Conservation (phyloP, 2,113 vertebrate genomes). For the Mesitornis unicolor region DNA sequence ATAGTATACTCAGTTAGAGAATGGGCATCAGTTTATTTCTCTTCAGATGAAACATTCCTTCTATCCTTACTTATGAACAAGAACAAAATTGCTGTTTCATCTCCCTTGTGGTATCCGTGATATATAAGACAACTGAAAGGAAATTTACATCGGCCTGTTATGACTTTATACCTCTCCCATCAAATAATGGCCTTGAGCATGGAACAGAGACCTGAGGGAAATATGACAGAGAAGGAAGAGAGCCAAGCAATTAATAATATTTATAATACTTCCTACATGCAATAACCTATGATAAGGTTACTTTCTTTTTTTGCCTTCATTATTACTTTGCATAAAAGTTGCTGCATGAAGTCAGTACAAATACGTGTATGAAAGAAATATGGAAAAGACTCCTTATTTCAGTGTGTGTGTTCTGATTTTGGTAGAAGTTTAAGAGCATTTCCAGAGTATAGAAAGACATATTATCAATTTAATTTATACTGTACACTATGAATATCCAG, state of each 20-base stretch:
- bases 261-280: constrained; percentile 49
- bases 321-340: not conserved
- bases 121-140: constrained; percentile 59
- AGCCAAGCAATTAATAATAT: constrained; percentile 65
- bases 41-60: not conserved
- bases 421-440: not conserved
- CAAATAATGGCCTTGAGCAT: constrained; percentile 56
- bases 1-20: not conserved
- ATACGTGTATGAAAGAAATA: not conserved
- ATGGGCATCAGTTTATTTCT: not conserved
- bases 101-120: constrained; percentile 14
- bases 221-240: constrained; percentile 54
- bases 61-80: not conserved
- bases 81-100: constrained; percentile 54
- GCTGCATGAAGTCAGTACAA: not conserved
- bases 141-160: constrained; percentile 66
- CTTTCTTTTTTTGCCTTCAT: not conserved
- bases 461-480: not conserved
- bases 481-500: not conserved
- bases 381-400: not conserved
- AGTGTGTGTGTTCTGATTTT: not conserved
- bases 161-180: constrained; percentile 53
- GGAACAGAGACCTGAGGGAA: constrained; percentile 58
- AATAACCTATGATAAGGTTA: constrained; percentile 36
- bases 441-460: not conserved